phyloP scores from a whole-genome alignment of 1,140 invertebrate genomes.

The Zaprionus taronus region DNA sequence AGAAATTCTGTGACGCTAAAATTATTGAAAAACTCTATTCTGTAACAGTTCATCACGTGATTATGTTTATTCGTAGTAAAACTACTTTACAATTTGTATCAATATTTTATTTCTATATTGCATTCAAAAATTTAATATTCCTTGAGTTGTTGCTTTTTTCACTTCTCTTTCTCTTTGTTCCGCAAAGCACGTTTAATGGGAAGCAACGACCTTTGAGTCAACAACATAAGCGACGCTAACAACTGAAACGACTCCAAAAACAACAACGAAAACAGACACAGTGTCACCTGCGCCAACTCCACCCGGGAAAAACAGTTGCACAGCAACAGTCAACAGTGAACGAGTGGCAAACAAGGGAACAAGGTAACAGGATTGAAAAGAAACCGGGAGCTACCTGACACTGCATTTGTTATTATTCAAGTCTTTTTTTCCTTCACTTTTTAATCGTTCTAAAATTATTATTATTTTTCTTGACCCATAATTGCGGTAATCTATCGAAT shows the following conservation, averaged over 20 bases:
- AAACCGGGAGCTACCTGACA: slow-evolving; percentile 29
- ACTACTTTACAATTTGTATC: slow-evolving; percentile 37
- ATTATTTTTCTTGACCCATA: not conserved
- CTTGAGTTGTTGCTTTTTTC: slow-evolving; percentile 32
- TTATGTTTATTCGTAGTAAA: slow-evolving; percentile 1
- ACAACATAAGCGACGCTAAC: slow-evolving; percentile 39
- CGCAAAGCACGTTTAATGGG: slow-evolving; percentile 76
- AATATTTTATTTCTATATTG: slow-evolving; percentile 27
- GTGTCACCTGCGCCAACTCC: not conserved
- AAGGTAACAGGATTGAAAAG: slow-evolving; percentile 12
- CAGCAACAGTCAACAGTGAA: slow-evolving; percentile 48
- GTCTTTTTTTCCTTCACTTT: slow-evolving; percentile 52
- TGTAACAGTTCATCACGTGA: not conserved
- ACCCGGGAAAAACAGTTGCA: slow-evolving; percentile 45
- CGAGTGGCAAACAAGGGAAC: not conserved
- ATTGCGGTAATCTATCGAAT: not conserved
- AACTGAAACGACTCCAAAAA: slow-evolving; percentile 26
- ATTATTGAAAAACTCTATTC: not conserved
- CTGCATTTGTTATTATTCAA: slow-evolving; percentile 52
- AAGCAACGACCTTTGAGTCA: slow-evolving; percentile 81
- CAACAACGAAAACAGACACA: slow-evolving; percentile 16
- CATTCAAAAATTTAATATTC: slow-evolving; percentile 35
- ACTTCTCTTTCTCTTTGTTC: slow-evolving; percentile 66
- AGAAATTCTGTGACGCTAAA: not conserved
- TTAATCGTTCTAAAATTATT: slow-evolving; percentile 37